Percentiles rank a stretch among this genome's conserved stretches.
phyloP scores from a whole-genome alignment of 2,113 vertebrate genomes.

The Myiopsitta monachus region DNA sequence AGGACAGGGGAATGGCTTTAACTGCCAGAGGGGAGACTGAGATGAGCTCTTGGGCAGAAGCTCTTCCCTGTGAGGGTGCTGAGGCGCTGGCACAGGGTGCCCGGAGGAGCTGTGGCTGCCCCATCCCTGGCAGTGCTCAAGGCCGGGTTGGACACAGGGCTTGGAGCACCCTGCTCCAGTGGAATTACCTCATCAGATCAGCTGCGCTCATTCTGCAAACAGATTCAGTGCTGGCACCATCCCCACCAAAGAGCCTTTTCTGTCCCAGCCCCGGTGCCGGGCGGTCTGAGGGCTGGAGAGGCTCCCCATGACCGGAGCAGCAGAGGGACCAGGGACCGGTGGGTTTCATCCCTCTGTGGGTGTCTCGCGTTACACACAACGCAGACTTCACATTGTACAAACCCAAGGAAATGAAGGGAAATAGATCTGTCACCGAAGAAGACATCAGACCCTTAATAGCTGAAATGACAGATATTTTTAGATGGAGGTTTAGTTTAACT shows the following conservation, averaged over 20 bases:
- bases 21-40: no score
- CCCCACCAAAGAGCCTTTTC: constrained; percentile 60
- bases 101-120: neutral
- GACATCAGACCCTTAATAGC: constrained; percentile 62
- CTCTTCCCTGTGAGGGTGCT: no score
- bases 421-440: constrained; percentile 67
- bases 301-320: constrained; percentile 30
- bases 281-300: constrained; percentile 75
- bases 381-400: constrained; percentile 56
- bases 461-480: constrained; percentile 70
- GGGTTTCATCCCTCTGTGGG: constrained; percentile 58
- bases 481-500: constrained; percentile 70
- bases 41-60: no score
- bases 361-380: constrained; percentile 73
- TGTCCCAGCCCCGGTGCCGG: constrained; percentile 73
- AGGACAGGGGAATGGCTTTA: no score
- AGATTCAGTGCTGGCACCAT: constrained; percentile 73
- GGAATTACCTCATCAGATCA: constrained; percentile 51
- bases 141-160: neutral
- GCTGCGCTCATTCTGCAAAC: constrained; percentile 60
- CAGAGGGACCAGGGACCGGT: constrained; percentile 9
- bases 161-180: neutral
- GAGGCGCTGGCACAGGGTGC: no score
- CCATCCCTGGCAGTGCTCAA: neutral
- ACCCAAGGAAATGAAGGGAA: constrained; percentile 71